These are phyloP conservation scores for Drosophila miranda DNA, from an alignment of 1,140 invertebrate genomes.

Conservation along the genomic window DNA sequence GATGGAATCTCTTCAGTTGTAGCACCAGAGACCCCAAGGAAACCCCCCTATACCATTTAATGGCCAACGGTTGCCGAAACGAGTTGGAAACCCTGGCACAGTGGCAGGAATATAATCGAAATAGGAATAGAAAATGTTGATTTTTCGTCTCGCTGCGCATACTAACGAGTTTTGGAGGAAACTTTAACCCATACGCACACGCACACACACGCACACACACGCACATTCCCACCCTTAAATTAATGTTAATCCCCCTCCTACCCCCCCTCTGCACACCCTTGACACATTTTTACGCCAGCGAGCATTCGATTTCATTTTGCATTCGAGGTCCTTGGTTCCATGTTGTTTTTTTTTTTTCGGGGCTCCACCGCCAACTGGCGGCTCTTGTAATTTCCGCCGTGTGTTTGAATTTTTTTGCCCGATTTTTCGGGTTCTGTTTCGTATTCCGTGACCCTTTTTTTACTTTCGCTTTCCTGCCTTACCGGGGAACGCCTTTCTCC, in stretches of 20 bases:
- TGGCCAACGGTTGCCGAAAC: slow-evolving; percentile 13
- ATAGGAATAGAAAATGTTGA: slow-evolving; percentile 80
- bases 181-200: slow-evolving; percentile 53
- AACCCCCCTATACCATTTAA: slow-evolving; percentile 43
- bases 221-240: slow-evolving; percentile 18
- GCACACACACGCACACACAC: slow-evolving; percentile 38
- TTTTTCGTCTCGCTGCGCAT: slow-evolving; percentile 78
- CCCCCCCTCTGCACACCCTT: slow-evolving; percentile 6
- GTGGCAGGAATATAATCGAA: slow-evolving; percentile 71
- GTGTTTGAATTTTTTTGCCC: slow-evolving; percentile 33
- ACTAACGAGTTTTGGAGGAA: slow-evolving; percentile 69
- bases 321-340: slow-evolving; percentile 58
- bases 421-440: slow-evolving; percentile 14
- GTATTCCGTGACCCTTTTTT: slow-evolving; percentile 55
- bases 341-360: slow-evolving; percentile 19
- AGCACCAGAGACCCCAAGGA: background rate
- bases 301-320: slow-evolving; percentile 77
- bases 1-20: too few relatives aligned
- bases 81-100: slow-evolving; percentile 32
- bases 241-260: slow-evolving; percentile 55
- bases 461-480: slow-evolving; percentile 57
- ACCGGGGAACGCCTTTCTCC: slow-evolving; percentile 26
- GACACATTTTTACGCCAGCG: slow-evolving; percentile 51
- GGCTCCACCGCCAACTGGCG: slow-evolving; percentile 65
- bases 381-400: slow-evolving; percentile 75